A percentile compares a stretch with the other conserved stretches of the same genome.
Conservation (phyloP, 1,140 invertebrate genomes). For the Pachypsylla venusta region DNA sequence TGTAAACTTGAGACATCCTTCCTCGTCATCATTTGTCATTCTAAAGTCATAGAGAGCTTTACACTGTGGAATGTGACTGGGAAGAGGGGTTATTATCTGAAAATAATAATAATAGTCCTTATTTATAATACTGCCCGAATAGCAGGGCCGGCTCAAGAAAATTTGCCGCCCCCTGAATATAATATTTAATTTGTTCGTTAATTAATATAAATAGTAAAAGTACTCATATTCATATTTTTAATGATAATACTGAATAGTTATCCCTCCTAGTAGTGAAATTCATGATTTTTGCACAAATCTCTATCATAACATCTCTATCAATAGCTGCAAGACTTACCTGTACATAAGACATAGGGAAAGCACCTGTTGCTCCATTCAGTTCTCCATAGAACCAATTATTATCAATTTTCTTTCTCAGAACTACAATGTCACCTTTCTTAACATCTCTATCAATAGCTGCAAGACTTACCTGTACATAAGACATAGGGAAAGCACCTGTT, state of each 20-base stretch:
- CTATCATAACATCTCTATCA: no score
- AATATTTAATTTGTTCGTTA: no score
- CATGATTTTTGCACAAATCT: no score
- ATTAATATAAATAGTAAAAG: no score
- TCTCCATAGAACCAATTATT: constrained; percentile 85
- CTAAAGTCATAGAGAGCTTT: constrained; percentile 86
- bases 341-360: constrained; percentile 76
- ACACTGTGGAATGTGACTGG: constrained; percentile 55
- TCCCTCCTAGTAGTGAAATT: no score
- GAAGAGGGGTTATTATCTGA: constrained; percentile 52
- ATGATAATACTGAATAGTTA: no score
- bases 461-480: constrained; percentile 68
- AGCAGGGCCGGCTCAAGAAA: no score
- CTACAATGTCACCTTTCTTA: constrained; percentile 76
- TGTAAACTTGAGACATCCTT: constrained; percentile 80
- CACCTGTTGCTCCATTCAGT: constrained; percentile 57
- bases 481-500: constrained; percentile 71
- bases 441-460: no score
- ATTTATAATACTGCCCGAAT: constrained; percentile 1
- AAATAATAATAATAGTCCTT: constrained; percentile 25
- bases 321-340: no score
- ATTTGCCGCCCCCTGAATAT: no score
- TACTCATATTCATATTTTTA: no score
- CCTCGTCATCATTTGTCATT: constrained; percentile 78
- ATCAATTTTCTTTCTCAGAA: constrained; percentile 69